Base-by-base conservation (phyloP, 2,888 invertebrate species). In the Acronicta leporina region DNA sequence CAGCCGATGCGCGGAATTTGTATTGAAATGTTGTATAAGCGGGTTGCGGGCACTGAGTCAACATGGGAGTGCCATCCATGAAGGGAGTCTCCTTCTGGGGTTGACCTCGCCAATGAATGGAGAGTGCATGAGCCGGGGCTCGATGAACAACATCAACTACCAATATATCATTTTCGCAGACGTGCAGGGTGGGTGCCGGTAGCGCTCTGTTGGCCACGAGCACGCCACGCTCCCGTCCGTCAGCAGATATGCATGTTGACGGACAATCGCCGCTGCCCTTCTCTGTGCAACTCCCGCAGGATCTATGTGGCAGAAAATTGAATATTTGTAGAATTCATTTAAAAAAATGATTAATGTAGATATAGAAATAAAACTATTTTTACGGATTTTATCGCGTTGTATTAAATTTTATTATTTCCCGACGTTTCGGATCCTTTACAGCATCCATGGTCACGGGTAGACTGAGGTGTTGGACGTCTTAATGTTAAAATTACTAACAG, bases 41-140 rank as follows among this genome's bases (percentile, higher is more conserved):
- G 0, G 96, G 95, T 79, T 97, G 96, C 0, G 97, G 97, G 77
- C 97, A 97, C 85, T 97, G 97, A 0, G 97, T 97, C 53, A 97
- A 90, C 95, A 97, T 95, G 0, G 97, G 96, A n/a, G 96, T 96
- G 46, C 97, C 97, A 71, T 97, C 97, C 97, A 97, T 97, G 82
- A 96, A 96, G 0, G 97, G 97, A 9, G 96, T 95, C 91, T 93
- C 96, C 69, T 95, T 87, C 88, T 95, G 83, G 79, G 96, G 96
- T 70, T 97, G 97, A 0, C 97, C 98, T 68, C 97, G 96, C 97
- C 97, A 98, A 87, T 98, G 97, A 50, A 98, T 95, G 0, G 96
- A 95, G 0, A 96, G 92, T 0, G 96, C 96, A 79, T 96, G 96
- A 0, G 96, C 96, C 0, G 96, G 96, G 51, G 97, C 95, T 69